Percentiles rank a stretch among this genome's conserved stretches.
Conservation (phyloP, 2,888 invertebrate genomes). For the Stenchaetothrips biformis region DNA sequence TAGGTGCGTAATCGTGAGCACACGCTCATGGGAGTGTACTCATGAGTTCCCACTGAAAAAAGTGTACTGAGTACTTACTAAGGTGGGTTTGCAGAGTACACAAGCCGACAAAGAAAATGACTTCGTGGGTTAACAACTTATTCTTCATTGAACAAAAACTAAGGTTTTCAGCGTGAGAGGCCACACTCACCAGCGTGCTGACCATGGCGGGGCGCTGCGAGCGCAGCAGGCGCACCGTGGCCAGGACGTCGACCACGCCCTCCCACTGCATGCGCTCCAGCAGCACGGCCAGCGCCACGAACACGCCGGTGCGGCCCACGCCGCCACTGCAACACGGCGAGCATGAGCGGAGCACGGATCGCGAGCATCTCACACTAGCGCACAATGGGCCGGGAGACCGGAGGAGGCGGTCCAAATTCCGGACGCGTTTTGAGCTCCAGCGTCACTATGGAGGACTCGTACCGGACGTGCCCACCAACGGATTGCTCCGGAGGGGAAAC, state of each 20-base stretch:
- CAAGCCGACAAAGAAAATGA: no score
- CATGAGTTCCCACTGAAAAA: no score
- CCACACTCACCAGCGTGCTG: slow-evolving; percentile 88
- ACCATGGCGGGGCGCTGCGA: slow-evolving; percentile 99
- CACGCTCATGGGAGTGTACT: no score
- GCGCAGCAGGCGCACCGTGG: slow-evolving; percentile 94
- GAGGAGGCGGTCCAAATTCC: not conserved
- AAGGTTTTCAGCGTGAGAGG: not conserved
- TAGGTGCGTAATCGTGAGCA: no score
- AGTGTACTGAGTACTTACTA: no score
- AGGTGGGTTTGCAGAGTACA: no score
- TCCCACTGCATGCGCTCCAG: slow-evolving; percentile 99
- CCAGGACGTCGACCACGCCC: slow-evolving; percentile 98
- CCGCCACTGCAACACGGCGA: slow-evolving; percentile 66
- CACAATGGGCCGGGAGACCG: slow-evolving; percentile 26
- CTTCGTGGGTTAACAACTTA: no score
- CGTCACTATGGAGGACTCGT: not conserved
- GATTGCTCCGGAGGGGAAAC: no score
- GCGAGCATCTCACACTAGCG: no score
- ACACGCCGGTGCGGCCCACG: slow-evolving; percentile 97
- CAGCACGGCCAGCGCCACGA: slow-evolving; percentile 95
- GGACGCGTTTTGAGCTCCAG: not conserved
- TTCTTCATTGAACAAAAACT: no score
- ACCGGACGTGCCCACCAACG: slow-evolving; percentile 26
- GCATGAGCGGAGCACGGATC: no score